These are phyloP conservation scores for Ovibos moschatus DNA, from an alignment of 2,113 vertebrate species.

Conservation along the genomic window DNA sequence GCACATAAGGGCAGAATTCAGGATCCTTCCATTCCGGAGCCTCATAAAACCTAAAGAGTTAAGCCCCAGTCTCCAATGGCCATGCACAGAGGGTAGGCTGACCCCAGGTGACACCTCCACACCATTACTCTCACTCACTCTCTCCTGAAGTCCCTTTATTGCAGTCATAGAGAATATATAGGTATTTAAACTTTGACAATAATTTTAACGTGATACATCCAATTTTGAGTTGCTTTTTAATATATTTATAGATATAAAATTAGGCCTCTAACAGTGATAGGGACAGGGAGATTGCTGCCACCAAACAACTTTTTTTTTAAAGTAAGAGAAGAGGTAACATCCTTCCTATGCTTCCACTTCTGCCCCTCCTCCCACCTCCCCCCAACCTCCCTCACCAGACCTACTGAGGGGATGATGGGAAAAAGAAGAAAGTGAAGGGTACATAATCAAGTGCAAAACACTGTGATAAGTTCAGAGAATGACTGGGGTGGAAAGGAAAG, in stretches of 20 bases:
- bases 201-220: slow-evolving; percentile 81
- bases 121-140: slow-evolving; percentile 26
- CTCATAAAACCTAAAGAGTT: background rate
- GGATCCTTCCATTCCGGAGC: background rate
- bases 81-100: background rate
- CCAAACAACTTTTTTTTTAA: slow-evolving; percentile 56
- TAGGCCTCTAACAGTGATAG: slow-evolving; percentile 81
- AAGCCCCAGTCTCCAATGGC: background rate
- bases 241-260: slow-evolving; percentile 83
- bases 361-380: background rate
- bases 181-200: slow-evolving; percentile 80
- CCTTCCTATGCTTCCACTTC: slow-evolving; percentile 43
- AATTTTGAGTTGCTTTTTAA: slow-evolving; percentile 80
- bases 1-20: background rate
- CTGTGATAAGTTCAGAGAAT: slow-evolving; percentile 59
- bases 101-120: background rate
- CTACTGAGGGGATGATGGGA: background rate
- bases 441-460: slow-evolving; percentile 75
- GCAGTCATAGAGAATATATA: slow-evolving; percentile 80
- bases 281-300: slow-evolving; percentile 61
- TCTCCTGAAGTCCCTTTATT: slow-evolving; percentile 75
- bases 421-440: background rate
- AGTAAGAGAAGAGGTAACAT: slow-evolving; percentile 66
- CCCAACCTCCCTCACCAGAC: background rate
- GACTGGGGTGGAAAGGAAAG: background rate